A percentile compares a stretch with the other conserved stretches of the same genome.
Conservation (phyloP, 2,113 vertebrate species). For the Riparia riparia region DNA sequence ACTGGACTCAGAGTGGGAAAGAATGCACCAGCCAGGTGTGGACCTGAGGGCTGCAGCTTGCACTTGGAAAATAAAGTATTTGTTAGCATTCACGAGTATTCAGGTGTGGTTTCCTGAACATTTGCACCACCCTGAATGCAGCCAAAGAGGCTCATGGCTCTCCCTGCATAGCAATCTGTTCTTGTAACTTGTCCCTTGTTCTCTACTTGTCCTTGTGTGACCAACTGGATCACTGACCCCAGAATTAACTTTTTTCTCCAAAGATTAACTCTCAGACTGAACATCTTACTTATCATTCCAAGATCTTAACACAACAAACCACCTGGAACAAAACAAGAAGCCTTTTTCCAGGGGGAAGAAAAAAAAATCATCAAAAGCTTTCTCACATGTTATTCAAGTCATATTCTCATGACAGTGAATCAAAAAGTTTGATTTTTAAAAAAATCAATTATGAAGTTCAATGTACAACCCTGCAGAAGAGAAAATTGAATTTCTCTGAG, state of each 20-base stretch:
- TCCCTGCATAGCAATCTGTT: rapidly evolving
- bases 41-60: not conserved
- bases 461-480: not conserved
- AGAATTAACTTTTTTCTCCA: not conserved
- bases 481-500: not conserved
- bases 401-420: not conserved
- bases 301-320: not conserved
- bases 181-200: not conserved
- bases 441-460: not conserved
- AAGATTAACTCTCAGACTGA: not conserved
- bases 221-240: not conserved
- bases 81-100: not conserved
- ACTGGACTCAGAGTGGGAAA: not conserved
- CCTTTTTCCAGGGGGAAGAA: not conserved
- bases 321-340: not conserved
- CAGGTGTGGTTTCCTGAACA: conserved; percentile 1
- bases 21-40: not conserved
- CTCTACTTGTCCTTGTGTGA: not conserved
- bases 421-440: not conserved
- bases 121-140: not conserved
- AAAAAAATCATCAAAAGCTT: not conserved
- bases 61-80: not conserved
- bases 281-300: not conserved
- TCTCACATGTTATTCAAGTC: not conserved
- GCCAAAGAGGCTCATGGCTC: not conserved